Conservation (phyloP, 2,113 vertebrate genomes). For the Catharus minimus region DNA sequence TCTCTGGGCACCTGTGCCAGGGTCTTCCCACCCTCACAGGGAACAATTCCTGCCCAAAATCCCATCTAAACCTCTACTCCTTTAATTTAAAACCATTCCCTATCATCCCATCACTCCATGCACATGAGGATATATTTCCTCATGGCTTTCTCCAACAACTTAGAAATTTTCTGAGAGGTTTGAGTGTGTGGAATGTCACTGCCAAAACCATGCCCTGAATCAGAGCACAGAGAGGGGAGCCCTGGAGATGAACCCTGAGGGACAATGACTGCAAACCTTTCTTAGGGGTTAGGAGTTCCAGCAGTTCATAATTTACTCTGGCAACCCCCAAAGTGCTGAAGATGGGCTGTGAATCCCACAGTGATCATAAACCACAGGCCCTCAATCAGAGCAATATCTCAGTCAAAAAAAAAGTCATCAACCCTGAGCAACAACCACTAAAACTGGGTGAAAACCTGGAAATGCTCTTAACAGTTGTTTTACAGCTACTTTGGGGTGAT, state of each 20-base stretch:
- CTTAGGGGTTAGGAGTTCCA: background rate
- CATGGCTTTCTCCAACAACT: background rate
- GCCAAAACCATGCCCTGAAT: background rate
- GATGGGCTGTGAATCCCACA: background rate
- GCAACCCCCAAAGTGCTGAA: background rate
- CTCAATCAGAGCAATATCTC: background rate
- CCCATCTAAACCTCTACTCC: background rate
- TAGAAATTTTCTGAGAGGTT: background rate
- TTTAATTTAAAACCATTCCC: background rate
- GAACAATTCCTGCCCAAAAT: too few species aligned
- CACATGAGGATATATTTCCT: background rate
- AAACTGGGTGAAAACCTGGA: background rate
- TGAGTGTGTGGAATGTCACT: background rate
- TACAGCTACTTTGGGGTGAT: background rate
- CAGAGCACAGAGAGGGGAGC: background rate
- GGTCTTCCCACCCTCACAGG: too few species aligned
- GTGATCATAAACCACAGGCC: background rate
- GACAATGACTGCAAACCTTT: background rate
- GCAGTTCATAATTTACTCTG: background rate
- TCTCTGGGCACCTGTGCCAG: too few species aligned
- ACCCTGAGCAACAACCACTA: background rate
- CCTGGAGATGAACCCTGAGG: background rate
- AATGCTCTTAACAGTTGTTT: background rate
- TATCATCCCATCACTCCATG: background rate
- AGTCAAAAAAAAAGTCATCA: background rate